Evolutionary conservation across 2,888 invertebrate species (phyloP), one percentile per base, ranked within the genome.

Genomic region (Esperia sulphurella): DNA sequence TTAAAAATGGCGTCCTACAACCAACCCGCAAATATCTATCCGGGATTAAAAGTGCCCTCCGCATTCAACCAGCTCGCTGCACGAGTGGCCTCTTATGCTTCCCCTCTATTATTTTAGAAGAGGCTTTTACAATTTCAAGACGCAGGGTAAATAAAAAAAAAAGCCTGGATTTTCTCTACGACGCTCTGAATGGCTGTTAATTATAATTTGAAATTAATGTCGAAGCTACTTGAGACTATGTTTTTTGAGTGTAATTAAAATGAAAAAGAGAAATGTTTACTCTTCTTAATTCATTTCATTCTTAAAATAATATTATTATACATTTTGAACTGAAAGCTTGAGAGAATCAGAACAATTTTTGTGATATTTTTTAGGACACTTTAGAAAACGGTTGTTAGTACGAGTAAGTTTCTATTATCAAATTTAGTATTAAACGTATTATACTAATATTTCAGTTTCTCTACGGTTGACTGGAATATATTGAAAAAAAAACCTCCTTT

Each of bases 41-140:
- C 63, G 55, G 60, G 29, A 60, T 55, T 51, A 57, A 54, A 58
- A 78, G 78, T 41, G 61, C 66, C 56, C 79, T 78, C 51, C 45
- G 61, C 60, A 77, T 75, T 76, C 76, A 76, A 57, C 68, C 58
- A 59, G 58, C 57, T 57, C 63, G 57, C 60, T 52, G 56, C 59
- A 45, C 43, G 45, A 78, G 78, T 59, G 68, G 63, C 55, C 55
- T 21, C 60, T 70, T 64, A 57, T 49, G 31, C 58, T 65, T 71
- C 71, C 68, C 57, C 63, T 73, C 76, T 76, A 78, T 79, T 80
- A 79, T 80, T 74, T 66, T 59, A 68, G 58, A 63, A 79, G 78
- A 61, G 74, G 68, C 68, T 71, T 75, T 75, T 67, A 71, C 71
- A 72, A 73, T 72, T 74, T 71, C 63, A 64, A 75, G 70, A 63